These are phyloP conservation scores for Phoenicopterus ruber DNA, from an alignment of 2,113 vertebrate species.

Conservation along the genomic window DNA sequence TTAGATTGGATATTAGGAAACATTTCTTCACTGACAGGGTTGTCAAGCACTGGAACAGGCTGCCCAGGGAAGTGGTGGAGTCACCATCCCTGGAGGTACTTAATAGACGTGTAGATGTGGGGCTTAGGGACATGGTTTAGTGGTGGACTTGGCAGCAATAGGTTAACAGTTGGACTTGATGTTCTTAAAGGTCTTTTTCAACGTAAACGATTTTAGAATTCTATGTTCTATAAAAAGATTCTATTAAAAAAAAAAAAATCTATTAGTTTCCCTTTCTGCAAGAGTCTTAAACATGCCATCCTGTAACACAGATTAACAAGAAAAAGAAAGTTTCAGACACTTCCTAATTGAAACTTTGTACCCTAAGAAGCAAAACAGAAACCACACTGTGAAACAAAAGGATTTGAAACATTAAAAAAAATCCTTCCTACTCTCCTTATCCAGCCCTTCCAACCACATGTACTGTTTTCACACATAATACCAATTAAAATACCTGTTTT, in stretches of 20 bases:
- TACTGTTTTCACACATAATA: neutral
- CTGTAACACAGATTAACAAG: neutral
- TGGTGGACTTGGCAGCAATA: too few species aligned
- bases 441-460: neutral
- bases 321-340: neutral
- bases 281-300: neutral
- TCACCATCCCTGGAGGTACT: too few species aligned
- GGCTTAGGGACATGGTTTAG: too few species aligned
- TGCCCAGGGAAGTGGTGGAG: too few species aligned
- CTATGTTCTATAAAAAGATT: neutral
- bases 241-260: too few species aligned
- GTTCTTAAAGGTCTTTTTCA: too few species aligned
- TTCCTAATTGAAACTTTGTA: neutral
- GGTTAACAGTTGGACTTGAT: too few species aligned
- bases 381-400: neutral
- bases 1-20: too few species aligned
- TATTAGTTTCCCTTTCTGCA: neutral
- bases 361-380: neutral
- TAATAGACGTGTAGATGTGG: too few species aligned
- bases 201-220: too few species aligned
- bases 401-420: neutral
- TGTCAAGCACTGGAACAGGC: too few species aligned
- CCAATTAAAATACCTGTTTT: conserved; percentile 76
- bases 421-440: neutral
- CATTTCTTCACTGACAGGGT: too few species aligned